Evolutionary conservation across 2,797 vertebrate species (phyloP), one percentile per base, ranked within the genome.

Genomic region (Takifugu ocellatus): DNA sequence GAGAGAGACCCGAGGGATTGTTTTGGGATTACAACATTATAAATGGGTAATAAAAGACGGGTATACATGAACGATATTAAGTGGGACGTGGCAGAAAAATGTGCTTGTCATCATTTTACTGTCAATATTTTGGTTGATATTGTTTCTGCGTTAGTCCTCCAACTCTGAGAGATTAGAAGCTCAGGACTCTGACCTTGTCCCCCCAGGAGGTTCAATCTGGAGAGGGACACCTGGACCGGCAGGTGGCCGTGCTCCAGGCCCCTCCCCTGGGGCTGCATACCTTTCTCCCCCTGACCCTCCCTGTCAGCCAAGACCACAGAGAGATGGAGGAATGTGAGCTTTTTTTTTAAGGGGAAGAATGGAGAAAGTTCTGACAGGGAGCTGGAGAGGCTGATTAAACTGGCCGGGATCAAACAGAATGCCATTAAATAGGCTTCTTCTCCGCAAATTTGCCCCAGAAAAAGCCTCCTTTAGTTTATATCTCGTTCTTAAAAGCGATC

Each of bases 181-280:
- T 73, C 25, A 8, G 56, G 54, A 44, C 48, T 49, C 10, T 1
- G 64, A 70, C 54, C 58, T 29, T 11, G n/a, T 14, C 36, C 10
- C 36, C 36, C 49, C 15, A 11, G 52, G 75, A 74, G 79, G 69
- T 61, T 72, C 78, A 54, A 77, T 69, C 84, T 74, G 68, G 59
- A 70, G 72, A 81, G 64, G 80, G 88, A 82, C 87, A 89, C 87
- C 87, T 89, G 86, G 82, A 69, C 72, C 66, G 72, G 83, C 86
- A 90, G 87, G 87, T 89, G 87, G 86, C 84, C 54, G n/a, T 53
- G 69, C 66, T 82, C 70, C 80, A 81, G 66, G 49, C 62, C 54
- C 73, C 74, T 79, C 82, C 84, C 75, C 56, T 55, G 79, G 78
- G 84, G 80, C 70, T 67, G 78, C 79, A 80, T 85, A 75, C 75